Evolutionary conservation across 2,113 vertebrate species (phyloP).

Genomic region (Ctenomys sociabilis): DNA sequence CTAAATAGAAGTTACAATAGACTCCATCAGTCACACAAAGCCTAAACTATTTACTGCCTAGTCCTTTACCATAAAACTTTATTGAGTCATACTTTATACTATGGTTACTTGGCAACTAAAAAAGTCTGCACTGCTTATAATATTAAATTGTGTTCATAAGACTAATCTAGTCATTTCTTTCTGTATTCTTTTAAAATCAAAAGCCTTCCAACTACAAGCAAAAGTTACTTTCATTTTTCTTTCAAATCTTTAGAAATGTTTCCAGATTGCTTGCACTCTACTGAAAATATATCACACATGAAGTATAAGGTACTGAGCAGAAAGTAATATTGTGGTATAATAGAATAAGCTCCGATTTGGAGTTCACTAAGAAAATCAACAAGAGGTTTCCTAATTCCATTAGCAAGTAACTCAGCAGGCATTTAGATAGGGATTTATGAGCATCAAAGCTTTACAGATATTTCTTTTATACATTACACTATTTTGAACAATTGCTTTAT

Average conservation of each 20-base stretch:
- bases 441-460: background rate
- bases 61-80: background rate
- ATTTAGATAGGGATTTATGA: conserved; percentile 32
- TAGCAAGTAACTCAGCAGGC: conserved; percentile 40
- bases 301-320: background rate
- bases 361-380: conserved; percentile 32
- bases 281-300: conserved; percentile 28
- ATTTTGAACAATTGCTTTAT: conserved; percentile 53
- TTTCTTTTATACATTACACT: conserved; percentile 12
- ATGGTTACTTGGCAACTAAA: background rate
- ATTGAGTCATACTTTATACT: background rate
- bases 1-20: background rate
- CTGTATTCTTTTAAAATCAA: conserved; percentile 28
- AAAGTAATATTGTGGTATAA: conserved; percentile 49
- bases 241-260: conserved; percentile 34
- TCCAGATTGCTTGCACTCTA: background rate
- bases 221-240: conserved; percentile 9
- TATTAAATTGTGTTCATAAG: conserved; percentile 7
- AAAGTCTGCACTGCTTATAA: background rate
- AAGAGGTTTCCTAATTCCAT: conserved; percentile 38
- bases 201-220: background rate
- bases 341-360: background rate
- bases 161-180: background rate
- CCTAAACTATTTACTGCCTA: conserved; percentile 12
- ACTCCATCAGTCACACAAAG: background rate